Base-by-base conservation (phyloP, 2,113 vertebrate species). In the Pseudolaguvia tuberculata region DNA sequence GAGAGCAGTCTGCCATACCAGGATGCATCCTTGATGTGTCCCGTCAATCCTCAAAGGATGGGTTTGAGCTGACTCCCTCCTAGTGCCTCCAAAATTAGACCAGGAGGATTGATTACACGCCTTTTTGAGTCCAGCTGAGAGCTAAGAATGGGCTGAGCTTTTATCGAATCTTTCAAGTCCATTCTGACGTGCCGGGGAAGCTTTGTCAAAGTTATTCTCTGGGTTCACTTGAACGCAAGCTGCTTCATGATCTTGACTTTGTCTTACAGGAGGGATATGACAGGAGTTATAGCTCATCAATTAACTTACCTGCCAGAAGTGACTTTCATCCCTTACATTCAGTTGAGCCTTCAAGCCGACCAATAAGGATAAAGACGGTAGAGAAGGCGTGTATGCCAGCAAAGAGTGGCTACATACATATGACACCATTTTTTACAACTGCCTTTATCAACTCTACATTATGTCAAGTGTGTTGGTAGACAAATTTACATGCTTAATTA, bases 281-380 rank as follows among this genome's bases (percentile, higher is more conserved):
- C 75, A 68, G 82, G 70, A 80, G 87, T 85, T 83, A 81, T 83
- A 81, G 74, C 65, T 83, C 87, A 88, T 89, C 65, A 84, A 88
- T 88, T 81, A 77, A 67, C 62, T 86, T 21, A 68, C 72, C 72
- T 61, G 68, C 69, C 77, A 50, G 61, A 79, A 79, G 83, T 78
- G 65, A 31, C 35, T 78, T 78, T 79, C 62, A 83, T 85, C 79
- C 63, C 23, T 78, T 59, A 68, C 75, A 80, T 82, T 80, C 78
- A 76, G 72, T 25, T 71, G 77, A 70, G 76, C 78, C 31, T 21
- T 69, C 50, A 61, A 39, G 74, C 21, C 61, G 72, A 57, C 56
- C 11, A 13, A 31, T 56, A 17, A 50, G 1, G 66, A 63, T 56
- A 78, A 45, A 20, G 39, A 47, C 23, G 65, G 1, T 47, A 42